Conservation (phyloP, 2,888 invertebrate genomes). For the Tachina grossa region DNA sequence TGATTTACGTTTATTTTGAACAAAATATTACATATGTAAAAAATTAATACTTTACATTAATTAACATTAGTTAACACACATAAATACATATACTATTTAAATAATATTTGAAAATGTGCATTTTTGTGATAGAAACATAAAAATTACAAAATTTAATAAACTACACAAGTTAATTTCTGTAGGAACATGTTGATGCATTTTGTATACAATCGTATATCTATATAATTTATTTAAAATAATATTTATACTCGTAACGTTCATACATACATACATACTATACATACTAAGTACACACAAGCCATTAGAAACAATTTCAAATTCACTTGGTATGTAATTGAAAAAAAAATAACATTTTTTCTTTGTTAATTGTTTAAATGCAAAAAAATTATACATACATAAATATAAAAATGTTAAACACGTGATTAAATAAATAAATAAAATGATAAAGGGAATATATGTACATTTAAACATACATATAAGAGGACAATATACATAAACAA, state of each 20-base stretch:
- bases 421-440: conserved; percentile 47
- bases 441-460: conserved; percentile 11
- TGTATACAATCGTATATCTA: conserved; percentile 1
- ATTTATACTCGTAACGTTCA: too few species aligned
- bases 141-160: conserved; percentile 9
- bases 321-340: conserved; percentile 23
- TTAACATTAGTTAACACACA: background rate
- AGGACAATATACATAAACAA: conserved; percentile 41
- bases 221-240: conserved; percentile 30
- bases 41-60: conserved; percentile 28
- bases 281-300: background rate
- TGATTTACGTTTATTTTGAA: conserved; percentile 30
- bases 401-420: conserved; percentile 28
- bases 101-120: background rate
- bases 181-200: conserved; percentile 22
- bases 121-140: conserved; percentile 8
- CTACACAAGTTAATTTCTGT: background rate
- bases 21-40: conserved; percentile 10
- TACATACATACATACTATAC: background rate
- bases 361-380: conserved; percentile 49
- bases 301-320: conserved; percentile 23
- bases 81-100: background rate
- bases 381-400: background rate
- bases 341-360: conserved; percentile 2
- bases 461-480: background rate